phyloP scores from a whole-genome alignment of 64 coral and sea anemone genomes.

The Stichodactyla mertensii region DNA sequence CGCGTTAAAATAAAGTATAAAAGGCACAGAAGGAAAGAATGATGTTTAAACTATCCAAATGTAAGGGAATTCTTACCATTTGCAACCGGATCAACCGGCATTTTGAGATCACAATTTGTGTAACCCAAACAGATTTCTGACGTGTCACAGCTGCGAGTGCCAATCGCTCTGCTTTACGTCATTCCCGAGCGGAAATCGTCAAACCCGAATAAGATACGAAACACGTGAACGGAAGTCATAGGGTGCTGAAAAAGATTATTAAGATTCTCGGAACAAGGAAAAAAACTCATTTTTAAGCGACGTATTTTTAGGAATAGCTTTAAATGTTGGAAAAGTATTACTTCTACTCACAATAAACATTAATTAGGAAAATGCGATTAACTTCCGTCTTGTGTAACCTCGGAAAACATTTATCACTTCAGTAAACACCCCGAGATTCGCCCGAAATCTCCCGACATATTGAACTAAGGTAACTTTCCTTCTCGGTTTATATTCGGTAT shows the following conservation, averaged over 20 bases:
- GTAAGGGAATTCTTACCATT: constrained; percentile 69
- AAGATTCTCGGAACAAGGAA: not conserved
- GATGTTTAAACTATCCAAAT: not conserved
- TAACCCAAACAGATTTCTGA: constrained; percentile 60
- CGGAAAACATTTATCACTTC: not conserved
- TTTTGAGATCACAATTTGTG: constrained; percentile 56
- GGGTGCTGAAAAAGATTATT: not conserved
- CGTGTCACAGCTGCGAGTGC: constrained; percentile 55
- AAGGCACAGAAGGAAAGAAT: not conserved
- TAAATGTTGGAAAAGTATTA: not conserved
- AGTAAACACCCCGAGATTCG: not conserved
- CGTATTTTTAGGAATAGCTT: not conserved
- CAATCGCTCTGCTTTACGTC: not conserved
- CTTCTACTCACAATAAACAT: not conserved
- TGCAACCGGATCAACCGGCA: constrained; percentile 85
- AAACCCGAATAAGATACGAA: not conserved
- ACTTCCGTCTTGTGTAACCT: not conserved
- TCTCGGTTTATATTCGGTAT: not conserved
- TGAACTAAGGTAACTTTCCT: not conserved
- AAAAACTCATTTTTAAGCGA: not conserved
- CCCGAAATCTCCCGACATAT: not conserved
- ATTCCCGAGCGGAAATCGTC: constrained; percentile 15
- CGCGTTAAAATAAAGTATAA: not conserved
- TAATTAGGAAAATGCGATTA: not conserved
- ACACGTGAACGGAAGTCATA: not conserved